Conservation (phyloP, 1,140 invertebrate genomes). For the Gyrodactylus bullatarudis region DNA sequence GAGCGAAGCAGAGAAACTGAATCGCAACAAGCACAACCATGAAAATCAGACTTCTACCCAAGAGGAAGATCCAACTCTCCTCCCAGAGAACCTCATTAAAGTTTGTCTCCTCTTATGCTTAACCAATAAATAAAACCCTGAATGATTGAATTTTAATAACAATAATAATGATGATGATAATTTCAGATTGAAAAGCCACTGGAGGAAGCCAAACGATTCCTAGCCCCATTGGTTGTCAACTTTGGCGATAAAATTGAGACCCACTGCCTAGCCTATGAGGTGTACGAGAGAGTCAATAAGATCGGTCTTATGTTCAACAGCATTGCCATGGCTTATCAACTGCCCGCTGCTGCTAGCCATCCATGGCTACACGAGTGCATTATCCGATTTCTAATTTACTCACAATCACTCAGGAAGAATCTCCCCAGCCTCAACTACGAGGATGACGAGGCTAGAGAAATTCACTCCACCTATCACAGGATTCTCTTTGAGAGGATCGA, state of each 20-base stretch:
- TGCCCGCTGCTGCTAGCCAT: neutral
- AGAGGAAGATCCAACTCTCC: neutral
- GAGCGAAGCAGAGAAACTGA: neutral
- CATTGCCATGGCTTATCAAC: neutral
- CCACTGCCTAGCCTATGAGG: neutral
- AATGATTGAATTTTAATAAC: neutral
- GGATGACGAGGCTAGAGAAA: neutral
- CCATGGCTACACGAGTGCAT: neutral
- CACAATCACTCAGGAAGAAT: neutral
- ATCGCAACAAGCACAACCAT: neutral
- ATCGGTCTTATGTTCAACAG: neutral
- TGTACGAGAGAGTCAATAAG: neutral
- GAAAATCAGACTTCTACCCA: neutral
- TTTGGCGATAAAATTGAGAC: neutral
- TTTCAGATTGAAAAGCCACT: neutral
- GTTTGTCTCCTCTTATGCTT: too few species aligned
- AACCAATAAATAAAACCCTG: neutral
- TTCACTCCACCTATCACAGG: neutral
- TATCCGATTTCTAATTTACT: neutral
- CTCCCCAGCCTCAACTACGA: neutral
- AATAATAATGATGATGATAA: too few species aligned
- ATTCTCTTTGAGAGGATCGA: neutral
- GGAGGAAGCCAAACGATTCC: neutral
- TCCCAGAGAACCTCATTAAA: neutral
- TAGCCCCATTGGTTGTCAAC: neutral